Evolutionary conservation across 1,140 invertebrate species (phyloP).

Genomic region (Heliconius nattereri): DNA sequence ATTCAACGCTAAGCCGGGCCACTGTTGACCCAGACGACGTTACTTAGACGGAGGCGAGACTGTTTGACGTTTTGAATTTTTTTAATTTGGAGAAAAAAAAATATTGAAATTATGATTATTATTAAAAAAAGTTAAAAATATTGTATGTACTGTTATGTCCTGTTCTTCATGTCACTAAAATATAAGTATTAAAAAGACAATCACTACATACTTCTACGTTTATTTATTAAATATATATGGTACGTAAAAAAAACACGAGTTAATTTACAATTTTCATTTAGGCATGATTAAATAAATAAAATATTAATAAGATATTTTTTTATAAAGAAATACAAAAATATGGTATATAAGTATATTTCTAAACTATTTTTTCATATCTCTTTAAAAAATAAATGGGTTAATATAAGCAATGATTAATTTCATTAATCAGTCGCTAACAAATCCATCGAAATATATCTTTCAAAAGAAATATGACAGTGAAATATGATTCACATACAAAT

Average conservation of each 20-base stretch:
- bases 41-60: constrained; percentile 18
- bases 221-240: no score
- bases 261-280: no score
- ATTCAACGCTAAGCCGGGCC: constrained; percentile 19
- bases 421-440: background rate
- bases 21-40: constrained; percentile 34
- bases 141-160: no score
- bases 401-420: background rate
- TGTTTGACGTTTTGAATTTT: background rate
- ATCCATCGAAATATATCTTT: background rate
- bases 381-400: background rate
- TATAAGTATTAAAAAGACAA: no score
- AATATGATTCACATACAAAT: background rate
- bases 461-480: background rate
- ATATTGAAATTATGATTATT: background rate
- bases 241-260: no score
- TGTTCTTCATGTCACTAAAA: no score
- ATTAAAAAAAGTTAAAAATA: no score
- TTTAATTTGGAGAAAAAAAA: background rate
- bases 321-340: no score
- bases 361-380: background rate
- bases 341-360: background rate
- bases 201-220: no score
- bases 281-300: no score
- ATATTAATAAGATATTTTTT: no score